These are phyloP conservation scores for Zelostemma sp. DNA, from an alignment of 1,140 invertebrate species.

Conservation along the genomic window DNA sequence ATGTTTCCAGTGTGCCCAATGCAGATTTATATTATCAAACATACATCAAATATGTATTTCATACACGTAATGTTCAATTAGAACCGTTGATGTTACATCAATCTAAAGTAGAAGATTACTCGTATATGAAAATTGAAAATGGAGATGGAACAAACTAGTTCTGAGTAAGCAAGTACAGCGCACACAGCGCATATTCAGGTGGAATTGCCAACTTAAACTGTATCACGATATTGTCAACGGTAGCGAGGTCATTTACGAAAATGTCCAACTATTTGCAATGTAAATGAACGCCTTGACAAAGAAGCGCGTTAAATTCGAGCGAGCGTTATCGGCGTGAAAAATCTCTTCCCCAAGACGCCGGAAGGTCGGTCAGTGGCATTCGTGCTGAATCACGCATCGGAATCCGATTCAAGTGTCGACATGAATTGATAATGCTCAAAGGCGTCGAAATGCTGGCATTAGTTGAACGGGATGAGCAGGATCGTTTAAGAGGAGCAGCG, in stretches of 20 bases:
- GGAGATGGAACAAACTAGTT: too few species aligned
- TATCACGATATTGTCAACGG: not conserved
- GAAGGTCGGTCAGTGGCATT: slow-evolving; percentile 22
- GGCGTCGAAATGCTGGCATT: slow-evolving; percentile 29
- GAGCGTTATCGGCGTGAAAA: not conserved
- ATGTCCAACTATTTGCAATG: not conserved
- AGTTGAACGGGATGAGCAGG: slow-evolving; percentile 2
- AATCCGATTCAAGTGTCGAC: slow-evolving; percentile 37
- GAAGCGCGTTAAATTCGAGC: not conserved
- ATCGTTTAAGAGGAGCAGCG: not conserved
- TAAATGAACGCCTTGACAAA: not conserved
- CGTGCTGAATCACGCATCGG: slow-evolving; percentile 35
- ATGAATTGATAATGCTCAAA: slow-evolving; percentile 41
- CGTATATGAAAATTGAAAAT: too few species aligned
- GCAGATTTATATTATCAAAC: too few species aligned
- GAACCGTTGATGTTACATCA: too few species aligned
- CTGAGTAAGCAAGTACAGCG: too few species aligned
- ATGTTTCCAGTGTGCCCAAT: too few species aligned
- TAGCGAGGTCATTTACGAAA: not conserved
- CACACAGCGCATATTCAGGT: too few species aligned
- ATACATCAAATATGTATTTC: too few species aligned
- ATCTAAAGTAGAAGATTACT: too few species aligned
- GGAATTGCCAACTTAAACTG: not conserved
- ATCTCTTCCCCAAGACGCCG: slow-evolving; percentile 4
- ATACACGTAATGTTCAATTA: too few species aligned